Conservation (phyloP, 2,797 vertebrate species). For the Cirrhinus mrigala region DNA sequence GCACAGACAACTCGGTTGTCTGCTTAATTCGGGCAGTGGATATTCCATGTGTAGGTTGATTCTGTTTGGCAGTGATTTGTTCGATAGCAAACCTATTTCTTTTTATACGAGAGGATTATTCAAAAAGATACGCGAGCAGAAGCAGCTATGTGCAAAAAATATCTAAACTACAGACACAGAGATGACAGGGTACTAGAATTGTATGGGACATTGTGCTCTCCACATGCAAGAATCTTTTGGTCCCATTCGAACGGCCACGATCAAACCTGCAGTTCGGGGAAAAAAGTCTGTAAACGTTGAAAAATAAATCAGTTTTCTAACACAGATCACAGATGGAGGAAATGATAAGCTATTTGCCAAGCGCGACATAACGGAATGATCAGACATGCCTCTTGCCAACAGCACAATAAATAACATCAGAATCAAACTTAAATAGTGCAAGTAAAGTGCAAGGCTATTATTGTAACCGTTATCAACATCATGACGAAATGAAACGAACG, state of each 20-base stretch:
- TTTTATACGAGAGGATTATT: constrained; percentile 13
- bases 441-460: constrained; percentile 78
- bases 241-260: constrained; percentile 11
- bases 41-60: constrained; percentile 16
- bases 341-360: constrained; percentile 31
- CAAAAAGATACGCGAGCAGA: background rate
- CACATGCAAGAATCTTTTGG: constrained; percentile 47
- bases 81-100: constrained; percentile 19
- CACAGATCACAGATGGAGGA: constrained; percentile 15
- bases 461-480: constrained; percentile 62
- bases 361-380: constrained; percentile 45
- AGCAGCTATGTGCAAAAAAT: constrained; percentile 9
- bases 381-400: constrained; percentile 58
- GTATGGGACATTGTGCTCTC: constrained; percentile 48
- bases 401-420: constrained; percentile 72
- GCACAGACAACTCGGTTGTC: background rate
- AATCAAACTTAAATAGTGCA: constrained; percentile 65
- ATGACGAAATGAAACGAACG: constrained; percentile 58
- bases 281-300: background rate
- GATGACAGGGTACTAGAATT: background rate
- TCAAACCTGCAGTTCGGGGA: background rate
- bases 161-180: background rate
- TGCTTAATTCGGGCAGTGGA: constrained; percentile 44
- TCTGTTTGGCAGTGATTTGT: constrained; percentile 60
- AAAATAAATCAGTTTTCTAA: constrained; percentile 1